Evolutionary conservation across 2,888 invertebrate species (phyloP), one percentile per base, ranked within the genome.

Genomic region (Napeogenes inachia): DNA sequence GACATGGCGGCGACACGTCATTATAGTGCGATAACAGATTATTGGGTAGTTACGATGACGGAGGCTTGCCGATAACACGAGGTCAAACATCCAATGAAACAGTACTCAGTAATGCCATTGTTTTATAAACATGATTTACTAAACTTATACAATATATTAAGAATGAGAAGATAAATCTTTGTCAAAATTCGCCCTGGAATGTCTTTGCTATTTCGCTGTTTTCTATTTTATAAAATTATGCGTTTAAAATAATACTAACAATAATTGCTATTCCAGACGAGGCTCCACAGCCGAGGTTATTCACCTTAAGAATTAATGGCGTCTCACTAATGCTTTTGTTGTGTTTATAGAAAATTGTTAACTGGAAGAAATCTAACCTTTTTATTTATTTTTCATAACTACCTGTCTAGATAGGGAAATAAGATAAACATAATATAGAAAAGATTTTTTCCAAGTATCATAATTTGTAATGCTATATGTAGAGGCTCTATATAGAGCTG

Each of bases 191-290:
- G 10, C 2, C 42, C 10, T 10, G 42, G 12, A 12, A 42, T 42
- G 10, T 42, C 8, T 42, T 10, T 8, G 42, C 8, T 42, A 42
- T 42, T 38, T 38, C 75, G 75, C 75, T 75, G 75, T 13, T 30
- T n/a, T 60, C 21, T 53, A 56, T 56, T 59, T 60, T n/a, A 56
- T 35, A 59, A 33, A 35, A 54, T 21, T 53, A 59, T 56, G 54
- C 35, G 54, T 54, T 54, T 55, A 50, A 50, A 50, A 50, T 30
- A 30, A 50, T 30, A 60, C 76, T 75, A 77, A 80, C 76, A 84
- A 80, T 79, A 81, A 87, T 88, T 89, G 80, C 80, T 85, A 89
- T 89, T 85, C 87, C 80, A 84, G 83, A 82, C 87, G 77, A 79
- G 80, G 76, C 76, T 76, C 75, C 75, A 74, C 74, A 71, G 70